Evolutionary conservation across 2,797 vertebrate genomes (phyloP), one percentile per base, ranked within the genome.

Genomic region (Artibeus jamaicensis): DNA sequence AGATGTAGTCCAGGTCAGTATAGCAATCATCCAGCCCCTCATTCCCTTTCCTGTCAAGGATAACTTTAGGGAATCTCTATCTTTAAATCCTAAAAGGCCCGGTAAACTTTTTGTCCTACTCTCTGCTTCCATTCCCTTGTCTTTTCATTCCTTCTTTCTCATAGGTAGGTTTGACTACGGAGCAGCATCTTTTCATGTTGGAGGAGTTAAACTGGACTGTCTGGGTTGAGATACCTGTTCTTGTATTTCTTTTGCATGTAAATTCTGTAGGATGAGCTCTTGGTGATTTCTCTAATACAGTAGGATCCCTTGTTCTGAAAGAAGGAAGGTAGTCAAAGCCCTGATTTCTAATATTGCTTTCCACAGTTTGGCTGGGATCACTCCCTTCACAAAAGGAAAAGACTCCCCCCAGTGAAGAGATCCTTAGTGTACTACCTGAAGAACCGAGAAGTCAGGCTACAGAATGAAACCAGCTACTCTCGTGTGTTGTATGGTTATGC

Each of bases 351-450:
- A 79, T 92, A 48, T 97, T 97, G 83, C 96, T 98, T 87, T 97
- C 68, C 70, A 37, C 94, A 98, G 98, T 98, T 98, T 92, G 98
- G 89, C 44, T 99, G 98, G 98, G 98, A 98, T 97, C 98, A 98
- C 89, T 98, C 98, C 0, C 86, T 92, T 92, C 98, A 98, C 95
- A 99, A 99, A 97, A 98, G 98, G 93, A 99, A 99, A 98, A 98
- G 99, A 92, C 98, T 99, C 89, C 98, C 99, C 91, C 99, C 98
- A 26, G 98, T 99, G 98, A 99, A 99, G 96, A 98, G 98, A 98
- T 99, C 99, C 0, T 98, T 99, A 97, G 99, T 99, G 44, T 99
- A 98, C 97, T 99, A 99, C 65, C 98, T 99, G 92, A 99, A 99
- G 92, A 99, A 99, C 21, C 98, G 99, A 71, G 99, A 99, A 98